Percentiles rank a stretch among this genome's conserved stretches.
Conservation (phyloP, 2,888 invertebrate species). For the Timema podura region DNA sequence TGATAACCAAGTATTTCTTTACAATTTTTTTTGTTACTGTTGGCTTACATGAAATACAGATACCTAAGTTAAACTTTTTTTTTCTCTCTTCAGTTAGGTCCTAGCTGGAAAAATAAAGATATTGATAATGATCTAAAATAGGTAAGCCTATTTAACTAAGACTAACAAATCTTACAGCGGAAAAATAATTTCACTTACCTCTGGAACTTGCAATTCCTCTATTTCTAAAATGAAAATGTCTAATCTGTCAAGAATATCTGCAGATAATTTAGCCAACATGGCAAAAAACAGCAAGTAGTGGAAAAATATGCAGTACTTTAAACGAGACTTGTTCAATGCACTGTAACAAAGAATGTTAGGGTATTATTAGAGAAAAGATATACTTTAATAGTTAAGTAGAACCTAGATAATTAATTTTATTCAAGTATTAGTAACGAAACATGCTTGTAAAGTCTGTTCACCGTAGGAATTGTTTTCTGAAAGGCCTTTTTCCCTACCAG, state of each 20-base stretch:
- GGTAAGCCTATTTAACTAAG: too few relatives aligned
- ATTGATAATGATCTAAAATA: too few relatives aligned
- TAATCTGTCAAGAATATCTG: constrained; percentile 86
- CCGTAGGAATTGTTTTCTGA: too few relatives aligned
- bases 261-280: constrained; percentile 87
- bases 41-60: not conserved
- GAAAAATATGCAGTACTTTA: constrained; percentile 91
- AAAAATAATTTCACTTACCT: constrained; percentile 45
- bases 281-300: constrained; percentile 85
- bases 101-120: too few relatives aligned
- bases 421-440: too few relatives aligned
- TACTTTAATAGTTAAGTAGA: too few relatives aligned
- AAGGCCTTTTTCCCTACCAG: too few relatives aligned
- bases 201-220: constrained; percentile 88
- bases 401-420: too few relatives aligned
- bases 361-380: too few relatives aligned
- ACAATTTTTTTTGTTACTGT: too few relatives aligned
- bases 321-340: constrained; percentile 90
- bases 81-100: not conserved
- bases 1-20: too few relatives aligned
- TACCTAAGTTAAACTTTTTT: not conserved
- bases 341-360: constrained; percentile 57
- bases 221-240: constrained; percentile 93
- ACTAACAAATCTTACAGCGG: constrained; percentile 10
- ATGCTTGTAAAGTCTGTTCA: too few relatives aligned